Conservation (phyloP, 2,113 vertebrate genomes). For the Paraplagusia blochii region DNA sequence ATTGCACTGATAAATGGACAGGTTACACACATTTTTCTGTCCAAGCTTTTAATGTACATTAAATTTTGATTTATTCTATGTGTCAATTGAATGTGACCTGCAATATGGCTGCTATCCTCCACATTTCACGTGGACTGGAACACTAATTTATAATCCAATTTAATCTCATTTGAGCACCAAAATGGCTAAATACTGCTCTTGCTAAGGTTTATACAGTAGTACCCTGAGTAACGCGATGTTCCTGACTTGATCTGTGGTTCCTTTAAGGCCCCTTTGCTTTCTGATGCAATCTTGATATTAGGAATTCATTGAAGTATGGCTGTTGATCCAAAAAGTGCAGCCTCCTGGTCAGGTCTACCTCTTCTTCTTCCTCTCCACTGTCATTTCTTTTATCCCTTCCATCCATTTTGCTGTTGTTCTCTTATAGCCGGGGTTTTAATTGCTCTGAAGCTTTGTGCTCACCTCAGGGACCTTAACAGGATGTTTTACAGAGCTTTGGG, state of each 20-base stretch:
- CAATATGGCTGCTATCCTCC: too few relatives aligned
- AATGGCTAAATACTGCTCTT: too few relatives aligned
- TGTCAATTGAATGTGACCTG: too few relatives aligned
- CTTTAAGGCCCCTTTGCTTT: constrained; percentile 22
- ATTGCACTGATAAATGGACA: too few relatives aligned
- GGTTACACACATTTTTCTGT: too few relatives aligned
- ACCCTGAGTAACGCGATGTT: constrained; percentile 9
- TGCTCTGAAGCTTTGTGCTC: constrained; percentile 68
- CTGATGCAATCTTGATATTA: constrained; percentile 23
- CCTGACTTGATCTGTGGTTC: constrained; percentile 37
- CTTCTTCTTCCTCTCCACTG: background rate
- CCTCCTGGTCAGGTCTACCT: constrained; percentile 16
- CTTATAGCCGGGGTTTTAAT: constrained; percentile 64
- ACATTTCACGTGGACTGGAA: too few relatives aligned
- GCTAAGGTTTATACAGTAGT: too few relatives aligned
- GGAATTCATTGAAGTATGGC: constrained; percentile 25
- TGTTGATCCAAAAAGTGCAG: constrained; percentile 25
- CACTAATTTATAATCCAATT: too few relatives aligned
- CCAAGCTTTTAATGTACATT: too few relatives aligned
- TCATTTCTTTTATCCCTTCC: background rate
- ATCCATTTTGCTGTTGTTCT: constrained; percentile 28
- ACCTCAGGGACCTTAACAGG: constrained; percentile 67
- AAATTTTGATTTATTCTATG: too few relatives aligned
- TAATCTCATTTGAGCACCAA: too few relatives aligned
- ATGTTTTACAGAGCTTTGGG: constrained; percentile 74